Percentiles rank a stretch among this genome's conserved stretches.
Evolutionary conservation across 37 sponge, comb jelly and placozoan genomes (phyloP).

Genomic region (Tethya wilhelma): DNA sequence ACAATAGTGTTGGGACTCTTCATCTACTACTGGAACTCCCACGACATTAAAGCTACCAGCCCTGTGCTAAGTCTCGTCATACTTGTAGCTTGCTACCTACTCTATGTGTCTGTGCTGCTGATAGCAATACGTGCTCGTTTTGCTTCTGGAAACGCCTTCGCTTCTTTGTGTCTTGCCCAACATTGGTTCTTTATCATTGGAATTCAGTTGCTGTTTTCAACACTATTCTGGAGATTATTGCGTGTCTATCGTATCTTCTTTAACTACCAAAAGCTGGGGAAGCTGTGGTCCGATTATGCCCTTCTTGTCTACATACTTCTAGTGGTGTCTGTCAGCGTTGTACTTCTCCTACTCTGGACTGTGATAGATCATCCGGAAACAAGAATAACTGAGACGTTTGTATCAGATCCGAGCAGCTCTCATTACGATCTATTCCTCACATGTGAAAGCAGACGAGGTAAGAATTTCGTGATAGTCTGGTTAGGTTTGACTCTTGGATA

Average conservation of each 20-base stretch:
- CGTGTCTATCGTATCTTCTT: conserved; percentile 20
- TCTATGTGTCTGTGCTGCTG: neutral
- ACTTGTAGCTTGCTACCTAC: conserved; percentile 38
- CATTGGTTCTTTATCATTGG: conserved; percentile 26
- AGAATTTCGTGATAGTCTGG: neutral
- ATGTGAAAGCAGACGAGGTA: conserved; percentile 2
- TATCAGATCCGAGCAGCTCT: neutral
- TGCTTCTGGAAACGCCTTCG: neutral
- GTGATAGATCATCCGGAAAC: neutral
- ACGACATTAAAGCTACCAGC: conserved; percentile 53
- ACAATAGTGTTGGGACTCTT: conserved; percentile 18
- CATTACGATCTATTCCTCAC: neutral
- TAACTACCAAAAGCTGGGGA: conserved; percentile 6
- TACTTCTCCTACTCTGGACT: conserved; percentile 26
- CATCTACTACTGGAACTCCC: neutral
- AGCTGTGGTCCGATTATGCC: conserved; percentile 25
- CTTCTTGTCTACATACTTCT: conserved; percentile 2
- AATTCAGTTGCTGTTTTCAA: conserved; percentile 24
- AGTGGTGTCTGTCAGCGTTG: neutral
- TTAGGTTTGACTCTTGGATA: neutral
- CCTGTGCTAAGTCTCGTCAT: conserved; percentile 41
- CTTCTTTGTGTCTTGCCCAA: conserved; percentile 7
- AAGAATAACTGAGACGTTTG: neutral
- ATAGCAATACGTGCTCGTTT: neutral
- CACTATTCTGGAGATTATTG: conserved; percentile 28